Conservation (phyloP, 2,113 vertebrate genomes). For the Vanacampus margaritifer region DNA sequence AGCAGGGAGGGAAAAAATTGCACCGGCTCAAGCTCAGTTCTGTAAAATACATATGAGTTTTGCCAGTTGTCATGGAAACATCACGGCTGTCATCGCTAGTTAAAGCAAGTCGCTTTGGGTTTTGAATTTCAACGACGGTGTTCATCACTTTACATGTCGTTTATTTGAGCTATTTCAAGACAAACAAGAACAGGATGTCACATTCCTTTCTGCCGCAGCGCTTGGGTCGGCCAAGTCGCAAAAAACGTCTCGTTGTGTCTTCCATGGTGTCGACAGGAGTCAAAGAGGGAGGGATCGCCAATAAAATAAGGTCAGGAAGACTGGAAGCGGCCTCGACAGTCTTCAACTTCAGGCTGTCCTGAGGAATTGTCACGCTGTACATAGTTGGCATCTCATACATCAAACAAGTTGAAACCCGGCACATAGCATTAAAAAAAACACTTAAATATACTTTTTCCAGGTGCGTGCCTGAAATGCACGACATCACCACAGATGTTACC, state of each 20-base stretch:
- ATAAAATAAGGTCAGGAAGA: background rate
- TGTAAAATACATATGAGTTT: background rate
- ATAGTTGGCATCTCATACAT: conserved; percentile 24
- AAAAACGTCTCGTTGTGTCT: conserved; percentile 1
- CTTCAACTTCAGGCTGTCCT: too few relatives aligned
- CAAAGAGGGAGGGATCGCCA: background rate
- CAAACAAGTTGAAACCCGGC: conserved; percentile 17
- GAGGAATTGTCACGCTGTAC: conserved; percentile 28
- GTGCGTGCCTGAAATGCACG: background rate
- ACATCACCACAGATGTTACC: background rate
- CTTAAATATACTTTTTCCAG: background rate
- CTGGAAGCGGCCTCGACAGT: too few relatives aligned
- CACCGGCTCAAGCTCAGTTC: background rate
- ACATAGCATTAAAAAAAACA: background rate
- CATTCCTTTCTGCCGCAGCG: background rate
- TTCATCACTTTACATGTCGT: conserved; percentile 17
- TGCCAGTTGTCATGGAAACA: background rate
- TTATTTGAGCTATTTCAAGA: conserved; percentile 19
- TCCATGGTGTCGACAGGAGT: background rate
- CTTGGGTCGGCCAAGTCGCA: background rate
- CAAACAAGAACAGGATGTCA: background rate
- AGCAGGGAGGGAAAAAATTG: conserved; percentile 11
- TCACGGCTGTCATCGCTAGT: background rate
- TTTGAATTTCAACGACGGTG: conserved; percentile 16
- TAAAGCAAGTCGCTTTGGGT: background rate